Base-by-base conservation (phyloP, 2,888 invertebrate species). In the Drosophila greeni region DNA sequence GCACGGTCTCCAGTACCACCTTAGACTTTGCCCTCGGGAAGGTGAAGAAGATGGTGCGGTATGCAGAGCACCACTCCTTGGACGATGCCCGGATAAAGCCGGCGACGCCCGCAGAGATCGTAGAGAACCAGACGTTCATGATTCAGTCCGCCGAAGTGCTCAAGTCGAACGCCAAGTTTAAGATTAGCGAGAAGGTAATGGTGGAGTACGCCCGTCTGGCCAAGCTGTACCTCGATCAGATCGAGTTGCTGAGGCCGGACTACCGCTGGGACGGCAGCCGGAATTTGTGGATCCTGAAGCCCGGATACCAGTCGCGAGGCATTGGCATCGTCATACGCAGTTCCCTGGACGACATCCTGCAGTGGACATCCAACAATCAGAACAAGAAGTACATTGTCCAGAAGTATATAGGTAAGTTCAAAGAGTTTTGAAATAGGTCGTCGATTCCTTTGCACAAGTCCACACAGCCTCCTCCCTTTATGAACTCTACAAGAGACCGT, bases 251-350 rank as follows among this genome's bases (percentile, higher is more conserved):
- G 75, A 91, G 92, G 74, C 92, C 93, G 0, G 92, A 92, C 82
- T 86, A 94, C 52, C 90, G 91, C 66, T 92, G 93, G 85, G 96
- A 96, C 89, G 97, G 97, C 0, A 91, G 91, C 72, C 91, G 92
- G 84, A 96, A 97, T 88, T 92, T 96, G 74, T 97, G 97, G 97
- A 96, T 97, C 67, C 91, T 97, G 42, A 97, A 97, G 86, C 97
- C 97, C 0, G 94, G 93, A 3, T 93, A 93, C 81, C 93, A 94
- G 73, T 95, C 94, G 31, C 91, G 96, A 80, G 97, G 97, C 0
- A 90, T 93, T 85, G 97, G 96, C 5, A 97, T 97, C 71, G 91
- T 92, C 71, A 92, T 97, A 87, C 94, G 94, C 74, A 93, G 94
- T 78, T 92, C 93, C 70, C 89, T 96, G 62, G 92, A 92, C 62